Base-by-base conservation (phyloP, 2,888 invertebrate species). In the Holacanthella duospinosa region DNA sequence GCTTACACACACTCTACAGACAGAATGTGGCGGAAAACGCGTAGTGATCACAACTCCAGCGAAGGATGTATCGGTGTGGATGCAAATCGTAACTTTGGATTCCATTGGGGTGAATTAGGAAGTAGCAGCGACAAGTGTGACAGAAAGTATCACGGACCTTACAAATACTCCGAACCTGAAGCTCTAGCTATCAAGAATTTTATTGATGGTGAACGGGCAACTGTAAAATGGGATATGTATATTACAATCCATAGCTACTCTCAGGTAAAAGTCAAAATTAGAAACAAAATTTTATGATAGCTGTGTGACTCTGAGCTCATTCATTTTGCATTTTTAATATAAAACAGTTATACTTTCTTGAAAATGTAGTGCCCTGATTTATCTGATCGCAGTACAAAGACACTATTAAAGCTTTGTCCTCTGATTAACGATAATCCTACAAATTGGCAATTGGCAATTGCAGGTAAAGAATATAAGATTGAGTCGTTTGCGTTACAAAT, bases 51-150 rank as follows among this genome's bases (percentile, higher is more conserved):
- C n/a, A 66, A 69, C 44, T 63, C 68, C 44, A 59, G 60, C 54
- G 21, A 48, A n/a, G 62, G 80, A 57, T 89, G 89, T 75, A 81
- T 83, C 48, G 89, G 89, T 19, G 84, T 84, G 0, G 89, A 90
- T 74, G 83, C 83, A 0, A 89, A 89, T 76, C 79, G 89, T 1
- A 89, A 90, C 77, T 90, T 84, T 73, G 86, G 82, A 61, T 83
- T 82, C 73, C 78, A 81, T 26, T 89, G 63, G 60, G 86, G 86
- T 82, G 84, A 55, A 83, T 67, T 74, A 2, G 88, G 87, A 43
- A 83, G 86, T 1, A 87, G 87, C 26, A 77, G 74, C 1, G 84
- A 86, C 74, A 84, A 85, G 0, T 89, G 89, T 74, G 83, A 84
- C 25, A 88, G 89, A 60, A 85, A 6, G 4, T 58, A 58, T 24